Percentiles rank a stretch among this genome's conserved stretches.
Evolutionary conservation across 1,140 invertebrate genomes (phyloP).

Genomic region (Heliothis virescens): DNA sequence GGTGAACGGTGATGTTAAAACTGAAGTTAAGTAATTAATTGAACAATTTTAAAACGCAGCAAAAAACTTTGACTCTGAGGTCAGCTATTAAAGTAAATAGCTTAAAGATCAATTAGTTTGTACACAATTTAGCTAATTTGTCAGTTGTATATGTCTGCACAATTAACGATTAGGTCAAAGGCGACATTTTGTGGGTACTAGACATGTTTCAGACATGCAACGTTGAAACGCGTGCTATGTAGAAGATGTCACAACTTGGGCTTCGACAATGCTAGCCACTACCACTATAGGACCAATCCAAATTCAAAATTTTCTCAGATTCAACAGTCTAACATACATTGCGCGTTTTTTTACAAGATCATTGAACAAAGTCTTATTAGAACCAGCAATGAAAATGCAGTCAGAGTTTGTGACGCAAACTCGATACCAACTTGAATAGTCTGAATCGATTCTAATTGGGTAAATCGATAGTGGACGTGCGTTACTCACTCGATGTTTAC

Average conservation of each 20-base stretch:
- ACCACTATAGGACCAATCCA: conserved; percentile 8
- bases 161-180: conserved; percentile 51
- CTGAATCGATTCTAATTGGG: conserved; percentile 72
- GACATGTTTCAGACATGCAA: conserved; percentile 45
- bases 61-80: conserved; percentile 1
- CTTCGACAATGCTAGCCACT: conserved; percentile 47
- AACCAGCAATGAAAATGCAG: neutral
- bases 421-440: neutral
- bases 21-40: conserved; percentile 16
- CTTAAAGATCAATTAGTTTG: conserved; percentile 23
- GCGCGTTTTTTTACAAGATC: neutral
- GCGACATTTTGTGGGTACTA: conserved; percentile 53
- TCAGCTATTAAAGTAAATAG: conserved; percentile 12
- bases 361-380: neutral
- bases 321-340: neutral
- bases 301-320: neutral
- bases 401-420: neutral
- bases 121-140: conserved; percentile 37
- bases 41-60: neutral
- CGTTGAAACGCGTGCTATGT: conserved; percentile 52
- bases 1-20: no score
- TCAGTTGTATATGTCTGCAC: conserved; percentile 24
- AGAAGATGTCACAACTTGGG: conserved; percentile 67
- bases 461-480: conserved; percentile 65
- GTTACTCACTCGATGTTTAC: conserved; percentile 63